A percentile compares a stretch with the other conserved stretches of the same genome.
Conservation (phyloP, 2,797 vertebrate genomes). For the Petrocephalus sullivani region DNA sequence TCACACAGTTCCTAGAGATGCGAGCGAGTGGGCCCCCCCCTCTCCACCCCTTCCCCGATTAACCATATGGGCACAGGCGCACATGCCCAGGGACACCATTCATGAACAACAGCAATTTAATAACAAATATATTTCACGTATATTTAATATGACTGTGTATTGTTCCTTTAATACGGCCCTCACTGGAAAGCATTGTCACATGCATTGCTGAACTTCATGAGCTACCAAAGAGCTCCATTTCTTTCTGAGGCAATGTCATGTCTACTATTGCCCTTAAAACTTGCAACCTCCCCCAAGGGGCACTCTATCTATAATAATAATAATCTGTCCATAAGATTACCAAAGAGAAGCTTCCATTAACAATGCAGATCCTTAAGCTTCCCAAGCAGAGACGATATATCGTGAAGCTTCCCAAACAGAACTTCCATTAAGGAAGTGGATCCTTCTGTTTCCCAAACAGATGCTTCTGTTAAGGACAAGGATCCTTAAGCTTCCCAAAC, state of each 20-base stretch:
- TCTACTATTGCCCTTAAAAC: not conserved
- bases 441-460: conserved; percentile 11
- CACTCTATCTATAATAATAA: not conserved
- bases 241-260: not conserved
- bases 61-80: not conserved
- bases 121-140: too few species aligned
- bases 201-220: not conserved
- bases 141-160: not conserved
- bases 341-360: too few species aligned
- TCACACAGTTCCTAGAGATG: not conserved
- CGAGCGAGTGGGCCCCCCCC: not conserved
- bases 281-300: not conserved
- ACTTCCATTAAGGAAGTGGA: too few species aligned
- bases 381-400: too few species aligned
- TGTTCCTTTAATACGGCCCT: not conserved
- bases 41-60: not conserved
- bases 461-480: too few species aligned
- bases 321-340: not conserved
- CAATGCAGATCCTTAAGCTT: too few species aligned
- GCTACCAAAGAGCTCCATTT: not conserved
- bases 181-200: not conserved
- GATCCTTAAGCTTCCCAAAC: conserved; percentile 45
- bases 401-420: too few species aligned
- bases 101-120: too few species aligned
- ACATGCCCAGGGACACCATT: too few species aligned